Evolutionary conservation across 2,797 vertebrate species (phyloP), one percentile per base, ranked within the genome.

Genomic region (Anguilla pacifica): DNA sequence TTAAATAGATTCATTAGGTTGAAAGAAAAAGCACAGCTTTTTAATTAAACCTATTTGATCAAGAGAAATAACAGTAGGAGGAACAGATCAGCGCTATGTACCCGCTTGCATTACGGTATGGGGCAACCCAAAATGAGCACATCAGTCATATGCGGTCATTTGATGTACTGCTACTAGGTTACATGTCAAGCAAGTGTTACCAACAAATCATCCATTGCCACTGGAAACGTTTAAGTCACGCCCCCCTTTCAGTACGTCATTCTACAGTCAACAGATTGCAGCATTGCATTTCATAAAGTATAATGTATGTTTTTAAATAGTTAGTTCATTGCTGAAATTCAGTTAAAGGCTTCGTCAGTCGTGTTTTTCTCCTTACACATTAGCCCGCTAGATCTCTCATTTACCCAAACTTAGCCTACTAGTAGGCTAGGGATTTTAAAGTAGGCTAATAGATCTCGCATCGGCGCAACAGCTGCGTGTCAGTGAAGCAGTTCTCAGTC

Each of bases 191-290:
- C 94, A 92, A 95, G 93, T 94, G 94, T 94, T 95, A 92, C 92
- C 94, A 93, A 93, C 93, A 95, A 94, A 93, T 94, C 94, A 95
- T 92, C 94, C 92, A 93, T 95, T 94, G 93, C 94, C 87, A 90
- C 90, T 91, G 92, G 92, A 94, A 95, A 96, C 95, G 93, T 93
- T 93, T 93, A 91, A 92, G 49, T 92, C 91, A 88, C 91, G 91
- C 86, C 89, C 89, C 89, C 77, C 85, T 83, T 59, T 22, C 46
- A 7, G 13, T 6, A 88, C 86, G 51, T 46, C 85, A 86, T 85
- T 85, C 72, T 51, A 86, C 15, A 0, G 35, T 17, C 13, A 19
- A 6, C 39, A n/a, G 28, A 19, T 19, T 43, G 31, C 39, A 77
- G 74, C 31, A 43, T 59, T 59, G 57, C 5, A 77, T 77, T 39